Percentiles rank a stretch among this genome's conserved stretches.
Evolutionary conservation across 1,140 invertebrate genomes (phyloP).

Genomic region (Rhynchophorus ferrugineus): DNA sequence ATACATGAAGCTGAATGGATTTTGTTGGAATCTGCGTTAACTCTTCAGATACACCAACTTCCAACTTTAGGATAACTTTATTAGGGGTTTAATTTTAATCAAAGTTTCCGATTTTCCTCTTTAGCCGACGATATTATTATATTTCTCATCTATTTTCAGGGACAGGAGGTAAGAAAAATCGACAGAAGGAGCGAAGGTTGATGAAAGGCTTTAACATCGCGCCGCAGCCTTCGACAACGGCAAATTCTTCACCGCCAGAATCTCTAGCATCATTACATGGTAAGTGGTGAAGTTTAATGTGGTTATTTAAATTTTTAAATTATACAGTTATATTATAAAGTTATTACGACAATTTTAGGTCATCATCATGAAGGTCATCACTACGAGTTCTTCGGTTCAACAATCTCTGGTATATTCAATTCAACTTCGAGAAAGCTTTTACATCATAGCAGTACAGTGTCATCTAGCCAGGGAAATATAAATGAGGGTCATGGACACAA

Average conservation of each 20-base stretch:
- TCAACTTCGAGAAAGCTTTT: constrained; percentile 36
- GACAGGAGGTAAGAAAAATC: constrained; percentile 85
- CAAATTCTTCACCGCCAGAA: constrained; percentile 57
- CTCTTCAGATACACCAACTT: too few species aligned
- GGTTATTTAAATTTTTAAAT: too few species aligned
- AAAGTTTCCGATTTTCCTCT: too few species aligned
- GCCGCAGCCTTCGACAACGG: constrained; percentile 52
- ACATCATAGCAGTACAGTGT: constrained; percentile 38
- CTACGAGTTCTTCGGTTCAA: constrained; percentile 45
- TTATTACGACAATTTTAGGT: too few species aligned
- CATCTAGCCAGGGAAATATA: constrained; percentile 40
- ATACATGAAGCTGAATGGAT: too few species aligned
- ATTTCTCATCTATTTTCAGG: constrained; percentile 44
- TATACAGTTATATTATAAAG: too few species aligned
- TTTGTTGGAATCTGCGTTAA: too few species aligned
- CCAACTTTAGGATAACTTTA: too few species aligned
- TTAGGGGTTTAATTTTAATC: too few species aligned
- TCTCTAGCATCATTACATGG: constrained; percentile 59
- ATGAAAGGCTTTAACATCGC: constrained; percentile 94
- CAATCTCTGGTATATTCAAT: constrained; percentile 43
- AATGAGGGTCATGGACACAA: constrained; percentile 34
- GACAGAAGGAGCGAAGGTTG: constrained; percentile 81
- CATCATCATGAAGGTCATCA: constrained; percentile 45
- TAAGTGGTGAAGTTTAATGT: too few species aligned
- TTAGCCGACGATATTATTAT: too few species aligned